Conservation (phyloP, 2,113 vertebrate species). For the Turnix velox region DNA sequence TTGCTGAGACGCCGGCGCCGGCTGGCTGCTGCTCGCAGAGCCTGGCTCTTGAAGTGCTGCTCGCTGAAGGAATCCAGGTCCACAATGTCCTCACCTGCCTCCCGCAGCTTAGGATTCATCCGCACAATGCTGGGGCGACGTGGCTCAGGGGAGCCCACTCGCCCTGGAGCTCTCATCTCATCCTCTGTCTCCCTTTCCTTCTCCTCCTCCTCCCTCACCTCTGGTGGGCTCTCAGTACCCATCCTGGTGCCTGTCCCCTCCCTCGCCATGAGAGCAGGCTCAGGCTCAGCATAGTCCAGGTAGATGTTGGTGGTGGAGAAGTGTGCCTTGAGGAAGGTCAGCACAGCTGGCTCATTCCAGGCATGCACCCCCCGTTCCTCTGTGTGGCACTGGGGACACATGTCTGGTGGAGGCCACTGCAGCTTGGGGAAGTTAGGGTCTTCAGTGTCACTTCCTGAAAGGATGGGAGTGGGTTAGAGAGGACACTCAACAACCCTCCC, state of each 20-base stretch:
- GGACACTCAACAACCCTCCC: accelerated
- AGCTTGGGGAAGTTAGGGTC: constrained; percentile 92
- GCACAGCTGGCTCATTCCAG: constrained; percentile 73
- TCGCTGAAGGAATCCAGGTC: constrained; percentile 83
- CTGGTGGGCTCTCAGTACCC: not conserved
- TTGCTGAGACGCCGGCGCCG: constrained; percentile 23
- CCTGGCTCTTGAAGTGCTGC: constrained; percentile 79
- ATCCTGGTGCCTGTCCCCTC: not conserved
- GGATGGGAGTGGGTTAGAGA: not conserved
- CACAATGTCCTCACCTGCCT: constrained; percentile 76
- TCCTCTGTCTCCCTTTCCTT: not conserved
- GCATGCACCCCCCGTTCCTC: constrained; percentile 64
- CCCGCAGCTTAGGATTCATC: constrained; percentile 18
- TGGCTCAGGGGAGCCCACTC: not conserved
- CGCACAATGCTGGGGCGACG: constrained; percentile 68
- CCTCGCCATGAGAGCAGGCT: constrained; percentile 3
- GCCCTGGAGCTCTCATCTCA: not conserved
- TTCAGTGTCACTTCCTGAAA: constrained; percentile 81
- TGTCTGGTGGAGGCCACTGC: constrained; percentile 84
- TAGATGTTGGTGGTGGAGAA: constrained; percentile 76
- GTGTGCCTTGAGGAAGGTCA: constrained; percentile 80
- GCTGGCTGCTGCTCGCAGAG: constrained; percentile 29
- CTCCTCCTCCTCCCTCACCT: not conserved
- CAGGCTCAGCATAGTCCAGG: constrained; percentile 54
- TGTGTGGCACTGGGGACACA: constrained; percentile 82